Conservation (phyloP, 2,113 vertebrate species). For the Megaptera novaeangliae region DNA sequence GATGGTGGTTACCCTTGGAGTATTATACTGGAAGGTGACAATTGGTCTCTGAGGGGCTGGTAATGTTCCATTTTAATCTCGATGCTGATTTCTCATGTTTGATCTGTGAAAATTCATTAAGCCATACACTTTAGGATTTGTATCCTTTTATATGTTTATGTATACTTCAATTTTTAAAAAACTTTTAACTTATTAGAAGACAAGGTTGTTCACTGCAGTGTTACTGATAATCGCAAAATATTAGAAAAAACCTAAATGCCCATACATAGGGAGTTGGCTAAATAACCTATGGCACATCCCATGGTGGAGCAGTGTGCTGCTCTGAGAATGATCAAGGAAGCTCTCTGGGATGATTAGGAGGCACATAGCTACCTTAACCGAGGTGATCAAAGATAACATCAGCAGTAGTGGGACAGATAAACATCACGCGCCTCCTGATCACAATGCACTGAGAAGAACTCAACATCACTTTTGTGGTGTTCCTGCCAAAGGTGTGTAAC, state of each 20-base stretch:
- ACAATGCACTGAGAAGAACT: not conserved
- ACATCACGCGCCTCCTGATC: not conserved
- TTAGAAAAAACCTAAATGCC: not conserved
- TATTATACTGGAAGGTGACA: not conserved
- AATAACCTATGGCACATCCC: not conserved
- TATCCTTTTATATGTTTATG: not conserved
- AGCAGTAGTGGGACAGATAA: not conserved
- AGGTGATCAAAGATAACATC: not conserved
- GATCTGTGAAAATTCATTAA: not conserved
- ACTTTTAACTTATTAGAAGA: not conserved
- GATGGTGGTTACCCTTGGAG: not conserved
- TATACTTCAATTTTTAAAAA: not conserved
- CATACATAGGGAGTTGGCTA: not conserved
- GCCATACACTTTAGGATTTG: not conserved
- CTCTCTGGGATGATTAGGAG: not conserved
- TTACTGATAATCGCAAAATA: not conserved
- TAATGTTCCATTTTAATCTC: not conserved
- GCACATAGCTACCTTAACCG: not conserved
- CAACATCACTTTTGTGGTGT: not conserved
- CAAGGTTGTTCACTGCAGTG: not conserved
- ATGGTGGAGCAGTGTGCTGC: not conserved
- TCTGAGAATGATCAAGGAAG: not conserved
- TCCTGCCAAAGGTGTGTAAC: not conserved
- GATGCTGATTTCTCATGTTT: not conserved
- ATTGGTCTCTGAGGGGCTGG: no score